Evolutionary conservation across 64 coral and sea anemone genomes (phyloP).

Genomic region (Platygyra sinensis): DNA sequence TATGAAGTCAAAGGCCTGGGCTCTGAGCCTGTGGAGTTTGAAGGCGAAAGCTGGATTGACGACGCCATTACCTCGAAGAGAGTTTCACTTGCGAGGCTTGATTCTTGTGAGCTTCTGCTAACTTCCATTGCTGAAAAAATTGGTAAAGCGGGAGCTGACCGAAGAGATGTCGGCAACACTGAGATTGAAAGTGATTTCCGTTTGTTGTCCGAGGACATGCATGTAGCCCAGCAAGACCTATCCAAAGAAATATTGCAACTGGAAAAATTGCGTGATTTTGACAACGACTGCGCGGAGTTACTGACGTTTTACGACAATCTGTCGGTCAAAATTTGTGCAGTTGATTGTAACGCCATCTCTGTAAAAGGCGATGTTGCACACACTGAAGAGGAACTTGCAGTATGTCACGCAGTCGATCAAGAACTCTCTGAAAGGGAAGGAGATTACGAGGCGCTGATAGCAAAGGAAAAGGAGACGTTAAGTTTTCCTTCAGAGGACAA

Average conservation of each 20-base stretch:
- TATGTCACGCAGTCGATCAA: conserved; percentile 8
- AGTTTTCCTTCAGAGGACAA: neutral
- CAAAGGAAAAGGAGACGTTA: conserved; percentile 7
- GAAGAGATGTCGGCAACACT: neutral
- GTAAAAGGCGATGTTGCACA: neutral
- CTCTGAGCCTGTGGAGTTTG: conserved; percentile 4
- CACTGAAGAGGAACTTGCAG: conserved; percentile 15
- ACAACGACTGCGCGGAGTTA: neutral
- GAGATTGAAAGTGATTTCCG: conserved; percentile 17
- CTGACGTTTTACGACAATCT: neutral
- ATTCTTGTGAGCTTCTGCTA: conserved; percentile 8
- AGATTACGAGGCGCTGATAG: conserved; percentile 7
- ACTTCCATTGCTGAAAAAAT: neutral
- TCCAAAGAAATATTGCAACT: neutral
- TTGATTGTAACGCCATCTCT: neutral
- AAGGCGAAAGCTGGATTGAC: conserved; percentile 35
- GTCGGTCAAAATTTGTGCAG: neutral
- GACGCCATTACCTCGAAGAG: neutral
- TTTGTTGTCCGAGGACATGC: neutral
- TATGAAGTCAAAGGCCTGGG: neutral
- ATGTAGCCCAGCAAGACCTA: neutral
- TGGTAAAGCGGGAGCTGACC: neutral
- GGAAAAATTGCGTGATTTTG: conserved; percentile 29
- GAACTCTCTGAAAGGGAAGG: conserved; percentile 37
- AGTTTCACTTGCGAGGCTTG: conserved; percentile 14